Evolutionary conservation across 2,888 invertebrate genomes (phyloP), one percentile per base, ranked within the genome.

Genomic region (Callimorpha dominula): DNA sequence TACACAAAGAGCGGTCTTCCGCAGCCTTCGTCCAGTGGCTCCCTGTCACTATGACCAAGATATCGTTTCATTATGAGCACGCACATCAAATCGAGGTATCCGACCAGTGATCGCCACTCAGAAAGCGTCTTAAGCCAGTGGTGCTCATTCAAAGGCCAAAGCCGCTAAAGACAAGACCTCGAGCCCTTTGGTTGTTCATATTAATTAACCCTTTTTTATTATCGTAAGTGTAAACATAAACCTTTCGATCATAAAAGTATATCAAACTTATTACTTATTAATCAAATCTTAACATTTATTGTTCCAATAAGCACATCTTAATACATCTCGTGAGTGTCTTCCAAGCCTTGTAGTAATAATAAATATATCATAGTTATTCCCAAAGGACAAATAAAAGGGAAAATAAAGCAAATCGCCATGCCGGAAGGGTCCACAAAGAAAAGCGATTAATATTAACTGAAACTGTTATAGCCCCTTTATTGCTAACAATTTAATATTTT

Each of bases 371-470:
- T 94, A 94, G 93, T 93, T 90, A 92, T 93, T 87, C 94, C 87
- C 91, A 50, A 79, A 94, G 91, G 95, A 91, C 91, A 88, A 92
- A 95, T 95, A 93, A 90, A 91, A 92, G 92, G 93, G 94, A 93
- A 94, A 94, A 95, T 94, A 95, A 94, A 94, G 90, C 92, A 94
- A 95, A 94, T 92, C 94, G 92, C 87, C 87, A 84, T 85, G 83
- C 84, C 88, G 92, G 94, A 94, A 94, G 95, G 95, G 95, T 93
- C 93, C 88, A 86, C 91, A 91, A 94, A 95, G 95, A 94, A 95
- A 94, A 95, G 89, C 95, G 94, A 95, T 95, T 95, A 95, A 95
- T 95, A 95, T 95, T 95, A 95, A 95, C 95, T 94, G 93, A 93
- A 93, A 95, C 92, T 91, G 94, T 95, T 94, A 94, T 93, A 81